These are phyloP conservation scores for Cyprinodon variegatus DNA, from an alignment of 2,113 vertebrate species.

Conservation along the genomic window DNA sequence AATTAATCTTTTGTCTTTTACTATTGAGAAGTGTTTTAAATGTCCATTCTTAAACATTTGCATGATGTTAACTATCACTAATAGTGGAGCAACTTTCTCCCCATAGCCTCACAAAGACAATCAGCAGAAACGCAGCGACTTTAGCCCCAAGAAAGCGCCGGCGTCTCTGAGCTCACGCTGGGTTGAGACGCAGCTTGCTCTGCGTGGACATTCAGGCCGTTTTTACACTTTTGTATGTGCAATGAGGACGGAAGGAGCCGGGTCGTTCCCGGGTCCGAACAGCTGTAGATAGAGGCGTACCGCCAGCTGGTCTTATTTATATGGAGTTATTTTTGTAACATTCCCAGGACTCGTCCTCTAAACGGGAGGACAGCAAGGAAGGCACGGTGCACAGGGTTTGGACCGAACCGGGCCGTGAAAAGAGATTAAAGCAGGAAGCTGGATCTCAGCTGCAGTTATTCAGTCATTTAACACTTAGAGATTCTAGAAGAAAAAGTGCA, in stretches of 20 bases:
- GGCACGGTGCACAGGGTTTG: background rate
- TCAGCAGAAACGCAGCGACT: background rate
- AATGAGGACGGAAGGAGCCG: conserved; percentile 53
- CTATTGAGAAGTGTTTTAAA: too few relatives aligned
- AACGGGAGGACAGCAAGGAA: conserved; percentile 23
- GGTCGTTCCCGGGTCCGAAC: background rate
- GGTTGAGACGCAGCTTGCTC: conserved; percentile 11
- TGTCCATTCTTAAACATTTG: too few relatives aligned
- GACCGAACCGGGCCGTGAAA: background rate
- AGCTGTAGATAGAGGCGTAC: conserved; percentile 68
- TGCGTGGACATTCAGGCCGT: conserved; percentile 57
- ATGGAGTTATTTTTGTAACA: conserved; percentile 79
- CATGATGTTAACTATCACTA: too few relatives aligned
- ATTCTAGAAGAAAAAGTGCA: conserved; percentile 55
- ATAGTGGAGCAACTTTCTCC: too few relatives aligned
- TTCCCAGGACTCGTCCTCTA: conserved; percentile 65
- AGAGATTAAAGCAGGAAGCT: conserved; percentile 24
- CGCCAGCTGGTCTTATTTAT: conserved; percentile 71
- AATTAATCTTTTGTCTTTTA: too few relatives aligned
- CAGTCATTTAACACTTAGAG: conserved; percentile 12
- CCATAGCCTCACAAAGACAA: conserved; percentile 3
- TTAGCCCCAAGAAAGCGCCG: background rate
- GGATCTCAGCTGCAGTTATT: background rate
- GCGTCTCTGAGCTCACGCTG: background rate
- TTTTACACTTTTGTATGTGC: conserved; percentile 72